Conservation (phyloP, 2,888 invertebrate genomes). For the Drosophila anceps region DNA sequence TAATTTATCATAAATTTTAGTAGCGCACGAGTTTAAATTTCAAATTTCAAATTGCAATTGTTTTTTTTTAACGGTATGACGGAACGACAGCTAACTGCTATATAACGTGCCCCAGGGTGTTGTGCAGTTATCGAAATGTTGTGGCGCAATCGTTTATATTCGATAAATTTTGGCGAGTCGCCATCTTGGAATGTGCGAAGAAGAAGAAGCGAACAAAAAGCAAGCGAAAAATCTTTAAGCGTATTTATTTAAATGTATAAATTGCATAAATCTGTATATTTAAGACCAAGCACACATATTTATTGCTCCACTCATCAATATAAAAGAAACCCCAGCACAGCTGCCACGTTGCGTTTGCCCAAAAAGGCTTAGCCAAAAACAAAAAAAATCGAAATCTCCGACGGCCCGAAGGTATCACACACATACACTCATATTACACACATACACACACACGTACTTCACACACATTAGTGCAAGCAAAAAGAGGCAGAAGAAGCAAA, state of each 20-base stretch:
- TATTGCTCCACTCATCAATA: constrained; percentile 49
- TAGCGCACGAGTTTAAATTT: constrained; percentile 13
- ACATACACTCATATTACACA: constrained; percentile 33
- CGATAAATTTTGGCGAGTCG: constrained; percentile 53
- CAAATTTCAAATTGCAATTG: neutral
- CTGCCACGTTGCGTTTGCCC: constrained; percentile 57
- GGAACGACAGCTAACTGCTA: constrained; percentile 33
- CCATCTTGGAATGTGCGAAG: constrained; percentile 63
- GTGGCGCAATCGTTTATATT: constrained; percentile 48
- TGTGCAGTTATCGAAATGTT: constrained; percentile 41
- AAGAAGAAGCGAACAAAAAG: constrained; percentile 77
- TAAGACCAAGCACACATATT: constrained; percentile 49
- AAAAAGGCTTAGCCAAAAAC: constrained; percentile 51
- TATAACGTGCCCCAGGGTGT: constrained; percentile 23
- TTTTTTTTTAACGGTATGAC: no score
- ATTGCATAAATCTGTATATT: constrained; percentile 63
- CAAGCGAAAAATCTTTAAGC: constrained; percentile 77
- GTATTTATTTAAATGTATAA: constrained; percentile 74
- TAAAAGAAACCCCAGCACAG: constrained; percentile 48
- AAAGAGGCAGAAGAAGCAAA: constrained; percentile 51
- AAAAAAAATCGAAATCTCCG: constrained; percentile 70
- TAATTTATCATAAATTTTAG: constrained; percentile 19
- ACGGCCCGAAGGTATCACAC: constrained; percentile 61
- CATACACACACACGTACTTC: constrained; percentile 15
- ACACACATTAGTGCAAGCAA: constrained; percentile 49